A percentile compares a stretch with the other conserved stretches of the same genome.
Conservation (phyloP, 2,113 vertebrate genomes). For the Pantherophis guttatus region DNA sequence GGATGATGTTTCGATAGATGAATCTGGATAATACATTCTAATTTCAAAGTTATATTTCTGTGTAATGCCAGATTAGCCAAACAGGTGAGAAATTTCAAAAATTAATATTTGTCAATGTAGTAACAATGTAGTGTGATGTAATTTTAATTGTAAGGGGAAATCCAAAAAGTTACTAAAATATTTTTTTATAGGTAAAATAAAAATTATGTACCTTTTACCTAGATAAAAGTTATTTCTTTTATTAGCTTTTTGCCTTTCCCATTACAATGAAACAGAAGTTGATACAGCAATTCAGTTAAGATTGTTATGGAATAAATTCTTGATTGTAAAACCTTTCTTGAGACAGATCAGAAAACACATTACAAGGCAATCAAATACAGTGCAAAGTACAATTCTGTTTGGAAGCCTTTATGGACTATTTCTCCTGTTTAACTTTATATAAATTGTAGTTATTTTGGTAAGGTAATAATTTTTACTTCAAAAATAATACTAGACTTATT, state of each 20-base stretch:
- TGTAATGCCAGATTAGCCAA: background rate
- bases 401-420: background rate
- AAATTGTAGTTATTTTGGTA: background rate
- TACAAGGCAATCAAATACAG: constrained; percentile 11
- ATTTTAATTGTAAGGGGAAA: background rate
- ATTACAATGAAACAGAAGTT: background rate
- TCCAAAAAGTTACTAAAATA: background rate
- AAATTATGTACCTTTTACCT: background rate
- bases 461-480: background rate
- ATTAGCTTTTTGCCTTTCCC: background rate
- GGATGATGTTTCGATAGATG: background rate
- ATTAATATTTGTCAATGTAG: background rate
- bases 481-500: background rate
- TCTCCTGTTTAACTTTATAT: background rate
- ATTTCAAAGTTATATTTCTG: background rate
- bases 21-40: background rate
- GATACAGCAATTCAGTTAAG: constrained; percentile 47
- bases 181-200: background rate
- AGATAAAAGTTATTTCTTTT: background rate
- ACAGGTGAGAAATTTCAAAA: background rate
- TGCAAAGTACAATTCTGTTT: constrained; percentile 16
- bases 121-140: background rate
- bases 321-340: constrained; percentile 22
- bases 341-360: constrained; percentile 17
- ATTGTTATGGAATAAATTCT: constrained; percentile 24